Percentiles rank a stretch among this genome's conserved stretches.
Evolutionary conservation across 2,797 vertebrate species (phyloP).

Genomic region (Girardinus metallicus): DNA sequence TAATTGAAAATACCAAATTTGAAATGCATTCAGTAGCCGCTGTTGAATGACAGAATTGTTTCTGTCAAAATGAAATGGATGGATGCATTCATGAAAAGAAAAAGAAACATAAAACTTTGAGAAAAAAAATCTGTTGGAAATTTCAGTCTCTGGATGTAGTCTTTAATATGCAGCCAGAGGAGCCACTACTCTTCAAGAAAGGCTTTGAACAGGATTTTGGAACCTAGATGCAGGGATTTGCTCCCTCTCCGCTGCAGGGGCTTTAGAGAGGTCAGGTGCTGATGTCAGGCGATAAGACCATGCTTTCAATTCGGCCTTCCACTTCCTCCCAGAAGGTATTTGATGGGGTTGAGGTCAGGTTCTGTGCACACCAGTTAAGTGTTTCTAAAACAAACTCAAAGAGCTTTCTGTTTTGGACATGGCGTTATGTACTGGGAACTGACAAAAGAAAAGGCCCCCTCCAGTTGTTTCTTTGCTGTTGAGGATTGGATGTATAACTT

Average conservation of each 20-base stretch:
- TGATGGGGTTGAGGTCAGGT: constrained; percentile 44
- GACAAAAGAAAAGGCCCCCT: neutral
- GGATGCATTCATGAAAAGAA: neutral
- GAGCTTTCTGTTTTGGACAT: constrained; percentile 16
- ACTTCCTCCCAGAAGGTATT: constrained; percentile 53
- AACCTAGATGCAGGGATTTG: constrained; percentile 42
- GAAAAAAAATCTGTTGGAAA: constrained; percentile 9
- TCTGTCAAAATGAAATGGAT: neutral
- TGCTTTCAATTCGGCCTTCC: constrained; percentile 38
- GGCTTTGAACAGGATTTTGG: constrained; percentile 31
- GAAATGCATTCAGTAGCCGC: neutral
- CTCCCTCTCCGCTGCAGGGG: constrained; percentile 40
- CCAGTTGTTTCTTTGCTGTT: neutral
- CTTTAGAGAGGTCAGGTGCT: constrained; percentile 51
- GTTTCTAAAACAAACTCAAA: constrained; percentile 28
- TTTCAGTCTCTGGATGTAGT: neutral
- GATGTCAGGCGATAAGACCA: constrained; percentile 57
- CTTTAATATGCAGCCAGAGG: constrained; percentile 24
- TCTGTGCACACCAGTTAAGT: constrained; percentile 27
- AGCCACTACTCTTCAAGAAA: constrained; percentile 22
- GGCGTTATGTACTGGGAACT: neutral
- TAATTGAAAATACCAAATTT: neutral
- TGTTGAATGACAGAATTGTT: neutral
- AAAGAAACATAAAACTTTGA: neutral
- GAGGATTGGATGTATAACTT: neutral